Evolutionary conservation across 2,888 invertebrate species (phyloP).

Genomic region (Andrena marginata): DNA sequence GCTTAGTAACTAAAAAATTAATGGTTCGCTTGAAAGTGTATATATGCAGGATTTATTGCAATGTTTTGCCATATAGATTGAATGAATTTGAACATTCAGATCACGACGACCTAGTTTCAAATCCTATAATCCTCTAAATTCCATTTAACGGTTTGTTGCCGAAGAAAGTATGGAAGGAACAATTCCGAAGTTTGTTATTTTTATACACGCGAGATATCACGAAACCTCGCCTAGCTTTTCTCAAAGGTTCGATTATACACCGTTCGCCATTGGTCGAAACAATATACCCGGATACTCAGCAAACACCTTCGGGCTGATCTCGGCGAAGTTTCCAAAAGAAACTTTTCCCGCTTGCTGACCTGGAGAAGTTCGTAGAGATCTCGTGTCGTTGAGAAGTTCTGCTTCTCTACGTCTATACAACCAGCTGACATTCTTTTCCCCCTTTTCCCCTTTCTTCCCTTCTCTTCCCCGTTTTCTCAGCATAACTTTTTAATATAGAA

Average conservation of each 20-base stretch:
- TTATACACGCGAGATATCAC: background rate
- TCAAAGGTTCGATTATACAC: conserved; percentile 32
- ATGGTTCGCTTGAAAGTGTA: background rate
- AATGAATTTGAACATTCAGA: background rate
- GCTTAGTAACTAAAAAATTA: background rate
- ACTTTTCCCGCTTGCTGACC: conserved; percentile 8
- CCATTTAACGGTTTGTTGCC: background rate
- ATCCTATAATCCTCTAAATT: background rate
- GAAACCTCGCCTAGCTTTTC: background rate
- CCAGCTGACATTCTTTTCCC: conserved; percentile 22
- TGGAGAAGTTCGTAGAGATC: conserved; percentile 37
- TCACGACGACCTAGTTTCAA: background rate
- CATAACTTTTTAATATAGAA: conserved; percentile 30
- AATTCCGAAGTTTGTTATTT: conserved; percentile 16
- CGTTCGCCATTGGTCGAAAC: conserved; percentile 30
- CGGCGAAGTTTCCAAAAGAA: conserved; percentile 32
- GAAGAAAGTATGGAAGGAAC: background rate
- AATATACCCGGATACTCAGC: conserved; percentile 29
- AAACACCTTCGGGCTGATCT: conserved; percentile 30
- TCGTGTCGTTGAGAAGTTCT: conserved; percentile 54
- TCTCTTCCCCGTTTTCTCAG: conserved; percentile 15
- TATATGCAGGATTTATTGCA: background rate
- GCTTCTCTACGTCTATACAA: conserved; percentile 17
- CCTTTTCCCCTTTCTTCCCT: conserved; percentile 8
- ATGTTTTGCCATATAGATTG: background rate